Percentiles rank a stretch among this genome's conserved stretches.
These are phyloP conservation scores for Parascotia fuliginaria DNA, from an alignment of 2,888 invertebrate genomes.

Conservation along the genomic window DNA sequence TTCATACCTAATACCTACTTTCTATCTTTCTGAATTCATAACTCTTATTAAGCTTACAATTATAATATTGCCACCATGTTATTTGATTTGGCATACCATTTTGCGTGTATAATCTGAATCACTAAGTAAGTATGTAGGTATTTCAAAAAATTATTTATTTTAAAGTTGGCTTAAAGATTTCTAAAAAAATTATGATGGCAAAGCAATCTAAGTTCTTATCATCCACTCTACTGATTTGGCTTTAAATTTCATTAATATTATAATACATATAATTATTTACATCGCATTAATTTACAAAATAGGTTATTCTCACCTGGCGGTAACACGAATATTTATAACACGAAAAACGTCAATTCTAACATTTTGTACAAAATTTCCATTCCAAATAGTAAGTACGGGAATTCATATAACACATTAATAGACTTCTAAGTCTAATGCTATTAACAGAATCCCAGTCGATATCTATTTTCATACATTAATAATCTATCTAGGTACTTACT, in stretches of 20 bases:
- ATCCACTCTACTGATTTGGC: constrained; percentile 38
- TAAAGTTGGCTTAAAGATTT: no score
- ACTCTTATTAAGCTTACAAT: no score
- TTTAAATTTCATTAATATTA: constrained; percentile 18
- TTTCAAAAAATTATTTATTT: no score
- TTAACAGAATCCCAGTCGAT: constrained; percentile 20
- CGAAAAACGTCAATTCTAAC: constrained; percentile 13
- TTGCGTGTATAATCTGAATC: no score
- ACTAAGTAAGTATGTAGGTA: no score
- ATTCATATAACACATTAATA: constrained; percentile 13
- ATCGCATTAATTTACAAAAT: constrained; percentile 43
- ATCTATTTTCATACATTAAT: constrained; percentile 7
- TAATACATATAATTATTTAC: constrained; percentile 37
- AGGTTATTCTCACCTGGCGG: constrained; percentile 29
- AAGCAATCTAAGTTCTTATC: constrained; percentile 25
- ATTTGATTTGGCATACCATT: no score
- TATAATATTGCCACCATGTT: no score
- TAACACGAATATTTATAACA: constrained; percentile 36
- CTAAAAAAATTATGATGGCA: constrained; percentile 1
- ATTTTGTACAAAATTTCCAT: constrained; percentile 32
- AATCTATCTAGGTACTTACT: constrained; percentile 7
- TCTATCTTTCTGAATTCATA: no score
- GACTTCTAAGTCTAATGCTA: not conserved
- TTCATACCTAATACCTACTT: no score
- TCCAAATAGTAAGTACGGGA: constrained; percentile 11